Evolutionary conservation across 2,797 vertebrate genomes (phyloP).

Genomic region (Lithobates sylvaticus): DNA sequence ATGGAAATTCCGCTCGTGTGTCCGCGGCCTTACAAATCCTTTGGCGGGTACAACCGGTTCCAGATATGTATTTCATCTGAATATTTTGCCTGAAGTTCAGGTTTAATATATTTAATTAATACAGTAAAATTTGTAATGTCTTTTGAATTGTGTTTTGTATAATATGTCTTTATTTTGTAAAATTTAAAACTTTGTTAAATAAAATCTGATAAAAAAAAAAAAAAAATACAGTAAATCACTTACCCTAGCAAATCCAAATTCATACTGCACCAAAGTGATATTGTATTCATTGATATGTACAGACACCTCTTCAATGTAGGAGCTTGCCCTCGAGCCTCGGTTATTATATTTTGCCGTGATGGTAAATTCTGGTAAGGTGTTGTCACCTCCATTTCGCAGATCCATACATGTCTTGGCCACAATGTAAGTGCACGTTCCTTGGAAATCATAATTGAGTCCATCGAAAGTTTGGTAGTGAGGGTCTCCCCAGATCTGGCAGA

Average conservation of each 20-base stretch:
- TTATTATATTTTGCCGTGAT: slow-evolving; percentile 81
- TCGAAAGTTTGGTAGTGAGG: slow-evolving; percentile 89
- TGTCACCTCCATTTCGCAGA: slow-evolving; percentile 62
- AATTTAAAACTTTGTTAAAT: no score
- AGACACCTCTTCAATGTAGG: slow-evolving; percentile 77
- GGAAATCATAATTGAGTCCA: slow-evolving; percentile 80
- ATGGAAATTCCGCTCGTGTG: no score
- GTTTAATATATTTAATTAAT: no score
- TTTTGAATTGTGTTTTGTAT: no score
- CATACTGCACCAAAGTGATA: slow-evolving; percentile 73
- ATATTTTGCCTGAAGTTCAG: no score
- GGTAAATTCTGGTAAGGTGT: slow-evolving; percentile 77
- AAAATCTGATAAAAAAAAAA: no score
- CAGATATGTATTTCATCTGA: no score
- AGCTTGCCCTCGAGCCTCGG: slow-evolving; percentile 71
- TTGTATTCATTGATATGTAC: slow-evolving; percentile 74
- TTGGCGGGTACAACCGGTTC: no score
- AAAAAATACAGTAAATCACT: slow-evolving; percentile 53
- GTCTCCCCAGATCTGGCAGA: slow-evolving; percentile 84
- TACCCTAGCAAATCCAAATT: slow-evolving; percentile 77
- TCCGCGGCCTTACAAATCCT: no score
- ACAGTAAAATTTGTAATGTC: no score
- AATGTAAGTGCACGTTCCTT: slow-evolving; percentile 86
- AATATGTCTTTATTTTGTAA: no score
- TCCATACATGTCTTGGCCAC: slow-evolving; percentile 74